Evolutionary conservation across 2,888 invertebrate genomes (phyloP).

Genomic region (Mongoloraphidia duomilia): DNA sequence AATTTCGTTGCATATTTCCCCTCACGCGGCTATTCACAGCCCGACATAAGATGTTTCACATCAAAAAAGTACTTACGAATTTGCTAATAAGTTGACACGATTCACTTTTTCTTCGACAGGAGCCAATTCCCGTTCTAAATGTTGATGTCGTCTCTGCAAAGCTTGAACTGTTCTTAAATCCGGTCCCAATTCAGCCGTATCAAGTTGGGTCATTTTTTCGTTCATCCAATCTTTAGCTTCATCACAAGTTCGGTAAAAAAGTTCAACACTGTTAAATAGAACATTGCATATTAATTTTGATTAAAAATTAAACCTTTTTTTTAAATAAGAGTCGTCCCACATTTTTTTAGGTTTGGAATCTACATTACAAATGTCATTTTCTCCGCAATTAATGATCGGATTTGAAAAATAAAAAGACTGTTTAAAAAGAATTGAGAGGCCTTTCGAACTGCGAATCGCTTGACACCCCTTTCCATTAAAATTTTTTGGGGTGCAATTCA

Average conservation of each 20-base stretch:
- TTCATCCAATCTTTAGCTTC: slow-evolving; percentile 96
- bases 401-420: no score
- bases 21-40: no score
- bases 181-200: slow-evolving; percentile 59
- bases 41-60: no score
- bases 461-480: no score
- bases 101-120: slow-evolving; percentile 90
- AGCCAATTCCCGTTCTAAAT: slow-evolving; percentile 85
- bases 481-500: no score
- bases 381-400: no score
- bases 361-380: no score
- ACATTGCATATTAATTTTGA: not conserved
- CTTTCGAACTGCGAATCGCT: no score
- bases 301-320: not conserved
- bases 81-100: slow-evolving; percentile 73
- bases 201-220: slow-evolving; percentile 86
- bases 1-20: no score
- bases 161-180: slow-evolving; percentile 87
- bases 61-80: slow-evolving; percentile 49
- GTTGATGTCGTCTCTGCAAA: slow-evolving; percentile 79
- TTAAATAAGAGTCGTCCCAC: not conserved
- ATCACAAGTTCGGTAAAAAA: slow-evolving; percentile 91
- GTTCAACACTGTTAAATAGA: slow-evolving; percentile 56
- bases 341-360: no score
- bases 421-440: no score